Percentiles rank a stretch among this genome's conserved stretches.
phyloP scores from a whole-genome alignment of 2,888 invertebrate genomes.

The Leptinotarsa haldemani region DNA sequence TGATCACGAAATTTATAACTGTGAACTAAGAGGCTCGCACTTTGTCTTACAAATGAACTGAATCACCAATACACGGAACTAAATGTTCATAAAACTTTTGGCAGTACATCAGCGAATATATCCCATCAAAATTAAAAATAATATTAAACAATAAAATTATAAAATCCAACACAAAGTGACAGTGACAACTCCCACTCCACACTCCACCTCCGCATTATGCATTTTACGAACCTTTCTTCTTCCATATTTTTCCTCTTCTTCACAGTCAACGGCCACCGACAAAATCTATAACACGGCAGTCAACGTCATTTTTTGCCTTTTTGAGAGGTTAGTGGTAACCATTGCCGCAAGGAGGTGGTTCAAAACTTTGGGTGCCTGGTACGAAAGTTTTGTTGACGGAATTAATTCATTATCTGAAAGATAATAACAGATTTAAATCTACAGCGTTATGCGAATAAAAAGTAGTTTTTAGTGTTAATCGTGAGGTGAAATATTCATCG shows the following conservation, averaged over 20 bases:
- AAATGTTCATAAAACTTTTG: background rate
- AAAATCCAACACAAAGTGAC: slow-evolving; percentile 21
- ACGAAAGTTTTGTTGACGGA: too few species aligned
- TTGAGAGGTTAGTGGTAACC: too few species aligned
- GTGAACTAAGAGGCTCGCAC: background rate
- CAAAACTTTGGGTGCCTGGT: too few species aligned
- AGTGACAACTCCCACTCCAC: slow-evolving; percentile 16
- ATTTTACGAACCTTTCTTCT: background rate
- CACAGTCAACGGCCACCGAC: background rate
- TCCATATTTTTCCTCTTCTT: background rate
- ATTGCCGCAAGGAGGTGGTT: too few species aligned
- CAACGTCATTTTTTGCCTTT: too few species aligned
- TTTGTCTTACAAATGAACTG: background rate
- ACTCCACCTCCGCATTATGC: background rate
- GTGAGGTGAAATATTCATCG: too few species aligned
- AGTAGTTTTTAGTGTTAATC: too few species aligned
- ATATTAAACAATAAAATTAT: slow-evolving; percentile 21
- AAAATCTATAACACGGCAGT: too few species aligned
- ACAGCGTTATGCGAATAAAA: too few species aligned
- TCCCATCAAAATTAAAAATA: slow-evolving; percentile 16
- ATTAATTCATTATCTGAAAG: too few species aligned
- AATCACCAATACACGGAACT: background rate
- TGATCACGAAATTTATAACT: background rate
- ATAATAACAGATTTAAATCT: too few species aligned
- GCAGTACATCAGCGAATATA: background rate